Base-by-base conservation (phyloP, 37 sponge, comb jelly and placozoan genomes). In the Axinella damicornis region DNA sequence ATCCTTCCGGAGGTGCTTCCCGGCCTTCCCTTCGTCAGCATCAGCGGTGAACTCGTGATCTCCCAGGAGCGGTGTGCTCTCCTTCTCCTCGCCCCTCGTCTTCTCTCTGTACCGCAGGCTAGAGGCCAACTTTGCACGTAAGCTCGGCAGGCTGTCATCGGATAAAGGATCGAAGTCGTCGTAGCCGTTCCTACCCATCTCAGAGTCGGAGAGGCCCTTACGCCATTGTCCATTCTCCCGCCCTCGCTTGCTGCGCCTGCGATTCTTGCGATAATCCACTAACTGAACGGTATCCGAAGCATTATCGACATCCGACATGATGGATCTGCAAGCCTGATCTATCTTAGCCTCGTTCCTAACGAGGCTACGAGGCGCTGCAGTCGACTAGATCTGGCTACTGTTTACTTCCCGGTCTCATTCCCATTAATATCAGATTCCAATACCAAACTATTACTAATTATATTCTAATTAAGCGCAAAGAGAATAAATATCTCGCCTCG, bases 121-220 rank as follows among this genome's bases (percentile, higher is more conserved):
- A 19, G 72, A 61, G 21, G 83, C 83, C 21, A 82, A 61, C 39
- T 58, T 60, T 5, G 73, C 73, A 28, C 83, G 36, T 53, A 57
- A 21, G 73, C 83, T 82, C 28, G 83, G 83, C 52, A 82, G 83
- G 40, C 73, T 53, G 22, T 82, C 59, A 17, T 39, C 83, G 0
- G 46, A 64, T 57, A n/a, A 36, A 63, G 59, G 57, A 15, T 60
- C 63, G 79, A 65, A 46, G 21, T 40, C 78, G 34, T 41, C 28
- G 34, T 32, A 6, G 5, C 20, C 34, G 31, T 32, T 32, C 5
- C 28, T 5, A 35, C 19, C 2, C 34, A 32, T 18, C 19, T 67
- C 69, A 9, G 69, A 67, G 34, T 67, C 69, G 28, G 69, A 67
- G 34, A 67, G 4, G 35, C 2, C 4, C 69, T 46, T 46, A 12